Evolutionary conservation across 2,113 vertebrate genomes (phyloP).

Genomic region (Cavia porcellus): DNA sequence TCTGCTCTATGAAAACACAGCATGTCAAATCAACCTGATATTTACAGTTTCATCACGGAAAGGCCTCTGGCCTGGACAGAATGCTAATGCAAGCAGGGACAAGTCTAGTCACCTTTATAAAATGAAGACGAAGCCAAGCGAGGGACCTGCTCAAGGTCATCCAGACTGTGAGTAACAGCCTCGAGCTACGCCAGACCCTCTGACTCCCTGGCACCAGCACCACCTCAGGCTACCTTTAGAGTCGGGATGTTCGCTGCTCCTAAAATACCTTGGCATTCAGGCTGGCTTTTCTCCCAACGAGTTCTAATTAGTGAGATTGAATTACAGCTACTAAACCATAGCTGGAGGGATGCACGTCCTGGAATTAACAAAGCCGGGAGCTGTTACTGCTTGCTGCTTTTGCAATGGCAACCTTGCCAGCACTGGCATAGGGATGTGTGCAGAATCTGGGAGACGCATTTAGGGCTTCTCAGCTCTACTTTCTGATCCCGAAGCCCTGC

Average conservation of each 20-base stretch:
- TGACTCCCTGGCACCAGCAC: not conserved
- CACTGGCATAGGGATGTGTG: rapidly evolving
- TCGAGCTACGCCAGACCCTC: too few relatives aligned
- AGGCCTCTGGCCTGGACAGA: not conserved
- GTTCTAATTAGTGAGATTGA: not conserved
- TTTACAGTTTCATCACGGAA: not conserved
- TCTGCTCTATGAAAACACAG: not conserved
- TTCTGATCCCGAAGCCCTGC: not conserved
- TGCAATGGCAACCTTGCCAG: not conserved
- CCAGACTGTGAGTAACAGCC: rapidly evolving
- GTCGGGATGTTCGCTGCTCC: not conserved
- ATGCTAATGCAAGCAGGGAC: not conserved
- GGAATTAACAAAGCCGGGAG: not conserved
- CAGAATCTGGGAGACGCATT: not conserved
- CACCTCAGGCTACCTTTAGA: rapidly evolving
- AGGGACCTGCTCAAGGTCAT: not conserved
- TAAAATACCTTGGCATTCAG: not conserved
- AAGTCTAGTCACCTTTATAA: rapidly evolving
- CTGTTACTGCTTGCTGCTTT: not conserved
- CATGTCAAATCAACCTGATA: not conserved
- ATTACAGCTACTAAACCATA: not conserved
- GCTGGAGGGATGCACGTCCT: not conserved
- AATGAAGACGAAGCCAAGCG: not conserved
- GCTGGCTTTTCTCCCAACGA: not conserved
- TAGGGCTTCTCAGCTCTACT: not conserved